Base-by-base conservation (phyloP, 2,113 vertebrate genomes). In the Phrynocephalus versicolor region DNA sequence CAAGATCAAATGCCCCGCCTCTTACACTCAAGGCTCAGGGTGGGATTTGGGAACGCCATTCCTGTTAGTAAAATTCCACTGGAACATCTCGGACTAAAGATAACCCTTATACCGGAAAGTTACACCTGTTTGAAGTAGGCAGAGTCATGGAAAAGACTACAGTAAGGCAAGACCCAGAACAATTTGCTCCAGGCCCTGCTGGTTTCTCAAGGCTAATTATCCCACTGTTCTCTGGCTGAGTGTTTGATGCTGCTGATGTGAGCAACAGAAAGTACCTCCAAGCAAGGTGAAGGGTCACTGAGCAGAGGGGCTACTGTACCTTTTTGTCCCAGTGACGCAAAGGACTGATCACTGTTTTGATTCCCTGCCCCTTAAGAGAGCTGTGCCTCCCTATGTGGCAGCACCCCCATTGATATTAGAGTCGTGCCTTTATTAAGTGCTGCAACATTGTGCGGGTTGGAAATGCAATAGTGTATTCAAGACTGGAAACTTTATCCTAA, bases 31-130 rank as follows among this genome's bases (percentile, higher is more conserved):
- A 23, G 86, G 3, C 73, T 89, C 37, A 57, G 2, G 84, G 67
- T 83, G 1, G 0, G 84, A 76, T 62, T 55, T 81, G 35, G 41
- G 39, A 33, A 77, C 16, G 25, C 35, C 51, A 75, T 41, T 55
- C 76, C 45, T 51, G 84, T 89, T 79, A 81, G 37, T 71, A 82
- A 78, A 80, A 65, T 82, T 89, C 83, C 69, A 67, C 82, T 45
- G 55, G 21, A 25, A 67, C 83, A 70, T 72, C 69, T 55, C n/a
- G 45, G 83, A 35, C 9, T 70, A 76, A n/a, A 86, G 93, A 92
- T 93, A 91, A 94, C 91, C 90, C 89, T 90, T 85, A 87, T 21
- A 67, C 67, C 78, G 81, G 91, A 83, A 64, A 84, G 35, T 1
- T 58, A 41, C 19, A 82, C 41, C 1, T 75, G 39, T 51, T 72